Evolutionary conservation across 2,888 invertebrate species (phyloP).

Genomic region (Carabus problematicus): DNA sequence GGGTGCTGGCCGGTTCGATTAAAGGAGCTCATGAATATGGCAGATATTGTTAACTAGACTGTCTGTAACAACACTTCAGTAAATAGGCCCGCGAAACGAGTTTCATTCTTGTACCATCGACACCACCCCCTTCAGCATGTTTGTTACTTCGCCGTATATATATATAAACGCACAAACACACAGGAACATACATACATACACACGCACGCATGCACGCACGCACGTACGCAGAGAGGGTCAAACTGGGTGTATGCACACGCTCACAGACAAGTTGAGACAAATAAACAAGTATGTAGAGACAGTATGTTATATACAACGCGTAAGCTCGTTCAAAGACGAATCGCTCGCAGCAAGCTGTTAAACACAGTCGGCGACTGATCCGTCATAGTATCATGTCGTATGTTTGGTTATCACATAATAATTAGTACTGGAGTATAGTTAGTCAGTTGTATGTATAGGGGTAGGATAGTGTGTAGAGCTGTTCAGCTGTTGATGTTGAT

Average conservation of each 20-base stretch:
- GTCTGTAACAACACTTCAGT: constrained; percentile 27
- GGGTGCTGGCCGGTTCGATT: constrained; percentile 25
- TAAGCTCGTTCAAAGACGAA: constrained; percentile 13
- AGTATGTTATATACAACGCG: constrained; percentile 10
- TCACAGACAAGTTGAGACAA: constrained; percentile 6
- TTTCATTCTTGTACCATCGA: background rate
- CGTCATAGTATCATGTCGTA: constrained; percentile 10
- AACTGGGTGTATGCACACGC: too few relatives aligned
- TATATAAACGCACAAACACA: too few relatives aligned
- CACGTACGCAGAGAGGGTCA: too few relatives aligned
- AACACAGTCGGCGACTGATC: constrained; percentile 17
- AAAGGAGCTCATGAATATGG: constrained; percentile 26
- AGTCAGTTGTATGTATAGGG: background rate
- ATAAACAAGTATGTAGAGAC: constrained; percentile 4
- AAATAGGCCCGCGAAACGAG: constrained; percentile 28
- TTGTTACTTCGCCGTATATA: too few relatives aligned
- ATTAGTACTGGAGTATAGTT: background rate
- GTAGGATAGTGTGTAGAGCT: background rate
- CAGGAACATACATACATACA: too few relatives aligned
- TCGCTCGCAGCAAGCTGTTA: constrained; percentile 2
- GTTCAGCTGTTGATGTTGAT: background rate
- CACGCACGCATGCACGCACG: too few relatives aligned
- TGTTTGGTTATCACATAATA: constrained; percentile 5
- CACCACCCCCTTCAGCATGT: too few relatives aligned
- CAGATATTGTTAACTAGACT: constrained; percentile 28